Evolutionary conservation across 2,113 vertebrate species (phyloP).

Genomic region (Neodon shergylaensis): DNA sequence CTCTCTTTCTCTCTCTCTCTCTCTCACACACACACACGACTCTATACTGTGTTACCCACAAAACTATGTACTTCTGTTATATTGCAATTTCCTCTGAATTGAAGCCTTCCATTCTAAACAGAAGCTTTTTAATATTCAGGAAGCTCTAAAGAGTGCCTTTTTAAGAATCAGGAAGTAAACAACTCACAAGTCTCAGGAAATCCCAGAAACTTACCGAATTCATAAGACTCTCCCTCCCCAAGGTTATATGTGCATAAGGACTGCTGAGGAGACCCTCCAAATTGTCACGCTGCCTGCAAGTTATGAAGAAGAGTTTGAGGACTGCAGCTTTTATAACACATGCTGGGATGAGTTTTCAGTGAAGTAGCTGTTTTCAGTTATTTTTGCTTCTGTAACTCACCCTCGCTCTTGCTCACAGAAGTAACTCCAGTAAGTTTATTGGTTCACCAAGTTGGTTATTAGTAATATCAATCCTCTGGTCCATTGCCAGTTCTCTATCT

Average conservation of each 20-base stretch:
- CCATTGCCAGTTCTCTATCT: background rate
- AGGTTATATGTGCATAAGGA: background rate
- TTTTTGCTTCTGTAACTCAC: background rate
- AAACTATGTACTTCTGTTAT: background rate
- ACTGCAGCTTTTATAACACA: background rate
- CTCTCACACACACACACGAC: background rate
- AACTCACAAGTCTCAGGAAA: background rate
- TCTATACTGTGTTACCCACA: background rate
- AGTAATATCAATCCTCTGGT: background rate
- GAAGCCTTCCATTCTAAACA: background rate
- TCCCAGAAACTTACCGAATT: background rate
- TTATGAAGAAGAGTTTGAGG: background rate
- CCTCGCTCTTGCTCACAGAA: background rate
- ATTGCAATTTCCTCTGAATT: background rate
- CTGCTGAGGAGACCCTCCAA: background rate
- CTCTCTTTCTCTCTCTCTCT: no score
- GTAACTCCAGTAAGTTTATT: background rate
- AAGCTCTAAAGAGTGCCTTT: background rate
- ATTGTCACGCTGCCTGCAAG: background rate
- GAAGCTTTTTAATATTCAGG: background rate
- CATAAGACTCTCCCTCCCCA: background rate
- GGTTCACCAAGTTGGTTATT: background rate
- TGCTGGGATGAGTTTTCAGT: background rate
- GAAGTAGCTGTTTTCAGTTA: background rate
- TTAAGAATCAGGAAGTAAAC: background rate